A percentile compares a stretch with the other conserved stretches of the same genome.
phyloP scores from a whole-genome alignment of 2,113 vertebrate genomes.

The Erythrocercus mccallii region DNA sequence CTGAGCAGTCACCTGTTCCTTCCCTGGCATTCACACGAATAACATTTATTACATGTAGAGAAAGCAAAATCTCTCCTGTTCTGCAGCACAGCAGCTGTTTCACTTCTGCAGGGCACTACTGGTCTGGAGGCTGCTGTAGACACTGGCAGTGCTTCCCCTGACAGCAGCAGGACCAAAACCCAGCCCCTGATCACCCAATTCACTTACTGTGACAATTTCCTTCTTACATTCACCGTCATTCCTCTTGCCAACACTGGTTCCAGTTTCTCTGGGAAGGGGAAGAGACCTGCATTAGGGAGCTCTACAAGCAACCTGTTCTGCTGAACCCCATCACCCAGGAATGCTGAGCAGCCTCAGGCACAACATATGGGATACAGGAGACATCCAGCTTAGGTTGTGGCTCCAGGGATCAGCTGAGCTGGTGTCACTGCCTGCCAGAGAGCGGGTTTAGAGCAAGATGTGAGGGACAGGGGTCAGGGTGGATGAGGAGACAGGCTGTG shows the following conservation, averaged over 20 bases:
- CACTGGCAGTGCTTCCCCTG: not conserved
- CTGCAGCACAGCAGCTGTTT: not conserved
- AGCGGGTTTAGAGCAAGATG: not conserved
- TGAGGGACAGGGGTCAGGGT: not conserved
- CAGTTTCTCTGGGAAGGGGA: slow-evolving; percentile 9
- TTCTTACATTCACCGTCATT: not conserved
- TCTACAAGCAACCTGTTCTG: not conserved
- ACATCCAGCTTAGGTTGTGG: not conserved
- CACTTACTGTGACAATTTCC: slow-evolving; percentile 13
- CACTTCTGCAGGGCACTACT: not conserved
- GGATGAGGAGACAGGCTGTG: not conserved
- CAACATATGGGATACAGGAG: rapidly evolving
- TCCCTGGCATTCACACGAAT: not conserved
- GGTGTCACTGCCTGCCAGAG: not conserved
- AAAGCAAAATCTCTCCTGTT: not conserved
- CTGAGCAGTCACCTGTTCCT: not conserved
- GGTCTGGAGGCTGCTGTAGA: not conserved
- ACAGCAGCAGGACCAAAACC: not conserved
- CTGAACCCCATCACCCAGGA: not conserved
- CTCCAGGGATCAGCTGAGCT: not conserved
- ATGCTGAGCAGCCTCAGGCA: not conserved
- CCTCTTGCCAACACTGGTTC: not conserved
- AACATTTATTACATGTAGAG: not conserved
- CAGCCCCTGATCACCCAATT: not conserved
- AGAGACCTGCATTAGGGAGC: not conserved